phyloP scores from a whole-genome alignment of 23 tunicate genomes.

The Styela plicata region DNA sequence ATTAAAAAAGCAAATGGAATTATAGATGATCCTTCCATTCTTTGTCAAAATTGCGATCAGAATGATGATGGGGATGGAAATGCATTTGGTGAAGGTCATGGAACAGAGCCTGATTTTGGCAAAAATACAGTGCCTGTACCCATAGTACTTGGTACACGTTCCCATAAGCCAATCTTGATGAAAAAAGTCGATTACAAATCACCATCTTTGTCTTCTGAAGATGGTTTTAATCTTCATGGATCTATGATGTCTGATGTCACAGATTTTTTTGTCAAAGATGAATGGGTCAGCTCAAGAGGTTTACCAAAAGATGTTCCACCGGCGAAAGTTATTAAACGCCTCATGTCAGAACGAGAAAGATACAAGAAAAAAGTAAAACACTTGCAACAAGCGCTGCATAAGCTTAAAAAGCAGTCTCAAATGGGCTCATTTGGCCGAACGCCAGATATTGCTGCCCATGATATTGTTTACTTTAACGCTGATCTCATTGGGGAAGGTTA shows the following conservation, averaged over 20 bases:
- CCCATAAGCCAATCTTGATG: not conserved
- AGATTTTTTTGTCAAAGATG: constrained; percentile 11
- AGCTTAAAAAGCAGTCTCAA: constrained; percentile 24
- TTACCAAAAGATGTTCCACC: constrained; percentile 27
- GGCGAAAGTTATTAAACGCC: constrained; percentile 43
- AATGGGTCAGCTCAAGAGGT: not conserved
- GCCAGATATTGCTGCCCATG: constrained; percentile 55
- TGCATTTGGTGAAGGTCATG: not conserved
- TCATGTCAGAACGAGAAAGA: constrained; percentile 54
- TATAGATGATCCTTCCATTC: not conserved
- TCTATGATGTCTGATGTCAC: constrained; percentile 13
- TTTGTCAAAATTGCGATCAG: not conserved
- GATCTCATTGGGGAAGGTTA: constrained; percentile 79
- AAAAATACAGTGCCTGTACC: not conserved
- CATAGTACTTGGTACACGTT: not conserved
- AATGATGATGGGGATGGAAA: not conserved
- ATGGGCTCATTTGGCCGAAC: constrained; percentile 7
- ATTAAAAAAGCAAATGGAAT: not conserved
- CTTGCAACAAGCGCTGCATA: constrained; percentile 43
- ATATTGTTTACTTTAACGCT: constrained; percentile 52
- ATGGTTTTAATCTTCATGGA: constrained; percentile 27
- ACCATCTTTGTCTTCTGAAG: constrained; percentile 4
- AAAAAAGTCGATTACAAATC: not conserved
- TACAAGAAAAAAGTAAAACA: constrained; percentile 66
- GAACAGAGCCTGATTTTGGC: not conserved